Base-by-base conservation (phyloP, 2,113 vertebrate species). In the Syrrhaptes paradoxus region DNA sequence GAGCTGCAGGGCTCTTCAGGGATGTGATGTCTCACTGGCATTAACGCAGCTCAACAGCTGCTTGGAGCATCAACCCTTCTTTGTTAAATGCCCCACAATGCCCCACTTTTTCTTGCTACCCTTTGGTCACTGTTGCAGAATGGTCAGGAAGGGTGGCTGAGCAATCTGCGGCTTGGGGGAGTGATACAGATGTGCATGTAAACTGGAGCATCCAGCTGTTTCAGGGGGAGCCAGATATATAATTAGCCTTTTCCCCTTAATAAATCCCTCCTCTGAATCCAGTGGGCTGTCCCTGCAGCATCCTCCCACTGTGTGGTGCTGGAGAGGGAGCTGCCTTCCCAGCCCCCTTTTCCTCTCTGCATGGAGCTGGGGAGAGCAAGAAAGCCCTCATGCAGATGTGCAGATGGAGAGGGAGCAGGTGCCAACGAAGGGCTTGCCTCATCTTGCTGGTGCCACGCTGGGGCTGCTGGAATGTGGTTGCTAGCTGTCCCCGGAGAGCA, bases 391-490 rank as follows among this genome's bases (percentile, higher is more conserved):
- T 55, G 26, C 21, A 43, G 70, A 20, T 87, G 71, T 73, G 46
- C 10, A 54, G 8, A 45, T 46, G 45, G 68, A 87, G 31, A 17
- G 0, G 3, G 84, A 87, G 74, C 0, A 0, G 52, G 68, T 75
- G 73, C 36, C 61, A 34, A 41, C 2, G 0, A 36, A 68, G 43
- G 55, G 45, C 83, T 85, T 67, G 68, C 38, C 55, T 43, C 0
- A 0, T 43, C 82, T 61, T 59, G 48, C 67, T 0, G 2, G 55
- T 62, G 76, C 79, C 34, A 1, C 66, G 63, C 59, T 0, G 1
- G 0, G 10, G 77, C 87, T 91, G 52, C 81, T 82, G 93, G 94
- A 96, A 97, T 89, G 91, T 52, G 51, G 48, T 88, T 91, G 54
- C 68, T 79, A 36, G 34, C 57, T 25, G 36, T 67, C 92, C 66